A percentile compares a stretch with the other conserved stretches of the same genome.
phyloP scores from a whole-genome alignment of 1,140 invertebrate species.

The Propsilocerus akamusi region DNA sequence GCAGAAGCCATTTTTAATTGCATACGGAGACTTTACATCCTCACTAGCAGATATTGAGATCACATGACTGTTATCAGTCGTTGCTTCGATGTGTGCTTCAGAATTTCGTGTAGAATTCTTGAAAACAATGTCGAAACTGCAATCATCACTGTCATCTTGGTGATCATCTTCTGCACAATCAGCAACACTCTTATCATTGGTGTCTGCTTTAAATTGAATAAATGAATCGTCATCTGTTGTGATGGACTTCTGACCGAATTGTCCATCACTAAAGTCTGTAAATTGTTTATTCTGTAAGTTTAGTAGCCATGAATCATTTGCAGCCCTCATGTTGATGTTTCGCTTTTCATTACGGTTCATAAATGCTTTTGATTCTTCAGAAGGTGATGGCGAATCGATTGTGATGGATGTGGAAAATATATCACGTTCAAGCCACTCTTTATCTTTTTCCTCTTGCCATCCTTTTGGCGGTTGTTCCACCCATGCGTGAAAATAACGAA shows the following conservation, averaged over 20 bases:
- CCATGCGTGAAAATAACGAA: constrained; percentile 80
- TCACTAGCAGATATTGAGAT: constrained; percentile 2
- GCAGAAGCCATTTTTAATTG: constrained; percentile 6
- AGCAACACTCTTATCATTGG: not conserved
- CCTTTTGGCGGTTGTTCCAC: constrained; percentile 70
- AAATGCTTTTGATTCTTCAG: not conserved
- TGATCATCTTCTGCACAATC: not conserved
- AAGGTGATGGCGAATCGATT: constrained; percentile 16
- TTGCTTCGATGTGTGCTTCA: not conserved
- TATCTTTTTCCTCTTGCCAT: constrained; percentile 72
- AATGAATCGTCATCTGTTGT: not conserved
- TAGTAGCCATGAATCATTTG: not conserved
- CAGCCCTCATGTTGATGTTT: constrained; percentile 13
- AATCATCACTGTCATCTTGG: constrained; percentile 3
- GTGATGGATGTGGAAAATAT: constrained; percentile 20
- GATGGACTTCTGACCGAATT: not conserved
- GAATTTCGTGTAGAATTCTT: constrained; percentile 14
- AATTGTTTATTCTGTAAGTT: constrained; percentile 4
- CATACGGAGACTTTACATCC: too few relatives aligned
- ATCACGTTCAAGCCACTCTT: constrained; percentile 31
- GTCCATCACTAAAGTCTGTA: not conserved
- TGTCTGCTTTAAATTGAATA: constrained; percentile 4
- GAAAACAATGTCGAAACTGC: constrained; percentile 23
- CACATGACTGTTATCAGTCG: not conserved
- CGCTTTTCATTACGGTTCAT: constrained; percentile 13